Base-by-base conservation (phyloP, 1,140 invertebrate genomes). In the Drosophila pectinifera region DNA sequence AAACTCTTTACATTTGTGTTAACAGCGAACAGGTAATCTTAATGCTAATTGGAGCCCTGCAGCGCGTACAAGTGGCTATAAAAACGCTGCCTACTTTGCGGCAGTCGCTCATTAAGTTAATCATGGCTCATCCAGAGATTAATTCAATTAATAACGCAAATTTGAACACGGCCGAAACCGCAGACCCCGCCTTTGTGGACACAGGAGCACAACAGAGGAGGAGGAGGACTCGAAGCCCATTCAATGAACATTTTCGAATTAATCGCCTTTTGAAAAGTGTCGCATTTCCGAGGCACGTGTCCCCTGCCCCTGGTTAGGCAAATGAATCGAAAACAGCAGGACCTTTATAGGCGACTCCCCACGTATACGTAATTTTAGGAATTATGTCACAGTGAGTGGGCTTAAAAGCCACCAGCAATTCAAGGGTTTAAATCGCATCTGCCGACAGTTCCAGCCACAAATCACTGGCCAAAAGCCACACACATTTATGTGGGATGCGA, bases 161-260 rank as follows among this genome's bases (percentile, higher is more conserved):
- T 49, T 57, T 65, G 46, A 48, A 65, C 62, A 48, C 16, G 16
- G 38, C 28, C 45, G 2, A 31, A 31, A n/a, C 51, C 39, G 10
- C 59, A 57, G n/a, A 20, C 34, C 24, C 13, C 45, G 54, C 70
- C 78, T 39, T 80, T 80, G 54, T 81, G 38, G 16, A 58, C 51
- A 67, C 36, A 56, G 42, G 38, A 51, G 26, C 36, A 18, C 42
- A 56, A 45, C 26, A 42, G 31, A 22, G 18, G 24, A 14, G 14
- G 22, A 20, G 22, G 6, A 22, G 16, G 28, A 41, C 22, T 22
- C 34, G 10, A 11, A 34, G 13, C 16, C 34, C 18, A 67, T 68
- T 84, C 49, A 80, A 54, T 76, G 73, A 76, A 84, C 62, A 38
- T 76, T 63, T 75, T 56, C 49, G 70, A 86, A 81, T 86, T 86